Base-by-base conservation (phyloP, 2,113 vertebrate species). In the Chroicocephalus ridibundus region DNA sequence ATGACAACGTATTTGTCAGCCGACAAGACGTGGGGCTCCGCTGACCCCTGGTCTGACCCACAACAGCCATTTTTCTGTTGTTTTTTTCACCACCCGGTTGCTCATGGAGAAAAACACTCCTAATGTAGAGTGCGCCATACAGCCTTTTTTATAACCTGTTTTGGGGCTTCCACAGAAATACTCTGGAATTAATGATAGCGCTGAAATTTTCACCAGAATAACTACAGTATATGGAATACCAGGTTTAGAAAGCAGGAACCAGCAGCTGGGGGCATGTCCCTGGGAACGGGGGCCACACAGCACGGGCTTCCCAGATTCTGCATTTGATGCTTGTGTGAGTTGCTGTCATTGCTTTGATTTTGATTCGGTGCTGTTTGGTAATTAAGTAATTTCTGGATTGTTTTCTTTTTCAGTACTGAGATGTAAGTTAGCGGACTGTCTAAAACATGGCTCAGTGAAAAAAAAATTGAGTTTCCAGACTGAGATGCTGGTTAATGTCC, bases 111-210 rank as follows among this genome's bases (percentile, higher is more conserved):
- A 57, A 27, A 77, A 7, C n/a, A 3, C 49, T 71, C 44, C 27
- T 64, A 10, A 58, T 9, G 22, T 3, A 6, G 17, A 24, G n/a
- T 21, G 40, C 8, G 3, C 17, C 38, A 46, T 11, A 7, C 5
- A 46, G 70, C 38, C 64, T 70, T 34, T 27, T 25, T 51, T 11
- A 13, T 65, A 49, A 44, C 18, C 85, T 79, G 36, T 36, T 62
- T 31, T 96, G 95, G 96, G 96, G 90, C 94, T 97, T 94, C 93
- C 60, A 55, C 62, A 85, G 75, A 69, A 90, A 91, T 65, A 12
- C 90, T 19, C 42, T 46, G 75, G 32, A 51, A 62, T 65, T 90
- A 31, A 91, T n/a, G 44, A 71, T 46, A 66, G 60, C 58, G 21
- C 88, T 95, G 86, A 90, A 84, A 66, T 90, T 94, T 93, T 54